Percentiles rank a stretch among this genome's conserved stretches.
phyloP scores from a whole-genome alignment of 2,888 invertebrate genomes.

The Odontothrips loti region DNA sequence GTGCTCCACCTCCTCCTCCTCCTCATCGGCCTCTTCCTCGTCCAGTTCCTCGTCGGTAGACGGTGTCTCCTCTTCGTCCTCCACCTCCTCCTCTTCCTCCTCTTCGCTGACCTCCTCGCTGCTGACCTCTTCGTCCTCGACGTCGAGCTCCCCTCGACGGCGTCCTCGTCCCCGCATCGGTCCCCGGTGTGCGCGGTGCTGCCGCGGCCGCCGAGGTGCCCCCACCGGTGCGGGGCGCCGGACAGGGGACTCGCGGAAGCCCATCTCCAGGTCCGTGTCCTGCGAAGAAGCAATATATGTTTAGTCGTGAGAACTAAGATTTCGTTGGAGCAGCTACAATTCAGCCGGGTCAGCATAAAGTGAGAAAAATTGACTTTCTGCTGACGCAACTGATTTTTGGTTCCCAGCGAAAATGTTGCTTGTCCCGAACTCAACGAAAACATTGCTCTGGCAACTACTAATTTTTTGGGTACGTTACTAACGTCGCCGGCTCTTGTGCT shows the following conservation, averaged over 20 bases:
- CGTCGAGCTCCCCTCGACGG: not conserved
- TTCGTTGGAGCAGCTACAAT: no score
- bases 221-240: slow-evolving; percentile 32
- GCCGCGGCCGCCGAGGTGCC: not conserved
- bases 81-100: slow-evolving; percentile 36
- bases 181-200: not conserved
- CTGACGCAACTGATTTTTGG: no score
- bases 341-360: no score
- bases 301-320: no score
- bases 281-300: not conserved
- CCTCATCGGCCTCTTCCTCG: slow-evolving; percentile 39
- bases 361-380: no score
- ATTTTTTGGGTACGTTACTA: no score
- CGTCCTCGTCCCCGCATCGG: not conserved
- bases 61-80: slow-evolving; percentile 29
- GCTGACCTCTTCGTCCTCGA: not conserved
- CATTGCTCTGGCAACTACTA: no score
- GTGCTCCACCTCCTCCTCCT: slow-evolving; percentile 42
- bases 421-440: no score
- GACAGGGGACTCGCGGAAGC: slow-evolving; percentile 28
- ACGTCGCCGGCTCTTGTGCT: no score
- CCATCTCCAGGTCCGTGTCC: not conserved
- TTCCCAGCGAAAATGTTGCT: no score
- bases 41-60: slow-evolving; percentile 34
- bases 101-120: slow-evolving; percentile 22